Percentiles rank a stretch among this genome's conserved stretches.
Conservation (phyloP, 2,113 vertebrate genomes). For the Hippocampus zosterae region DNA sequence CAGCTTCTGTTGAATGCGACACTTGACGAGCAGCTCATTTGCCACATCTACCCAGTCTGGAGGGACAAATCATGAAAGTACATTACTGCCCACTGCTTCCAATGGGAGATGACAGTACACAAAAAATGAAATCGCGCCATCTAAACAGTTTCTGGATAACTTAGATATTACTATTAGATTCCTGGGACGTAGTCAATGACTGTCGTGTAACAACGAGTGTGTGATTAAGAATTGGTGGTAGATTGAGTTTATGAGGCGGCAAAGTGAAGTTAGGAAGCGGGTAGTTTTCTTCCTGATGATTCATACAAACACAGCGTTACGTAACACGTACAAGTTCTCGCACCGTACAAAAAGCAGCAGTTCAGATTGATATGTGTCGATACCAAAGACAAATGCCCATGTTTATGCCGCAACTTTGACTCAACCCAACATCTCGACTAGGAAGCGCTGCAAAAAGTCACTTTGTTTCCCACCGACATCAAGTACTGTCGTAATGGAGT, state of each 20-base stretch:
- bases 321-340: background rate
- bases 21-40: slow-evolving; percentile 85
- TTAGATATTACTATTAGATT: too few relatives aligned
- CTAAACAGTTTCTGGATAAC: too few relatives aligned
- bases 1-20: slow-evolving; percentile 76
- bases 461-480: background rate
- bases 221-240: too few relatives aligned
- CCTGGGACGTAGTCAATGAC: too few relatives aligned
- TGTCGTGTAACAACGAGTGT: background rate
- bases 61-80: background rate
- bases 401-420: background rate
- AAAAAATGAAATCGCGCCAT: too few relatives aligned
- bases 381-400: background rate
- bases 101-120: too few relatives aligned
- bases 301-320: background rate
- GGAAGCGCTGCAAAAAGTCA: slow-evolving; percentile 14
- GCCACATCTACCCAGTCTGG: slow-evolving; percentile 87
- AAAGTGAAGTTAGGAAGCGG: slow-evolving; percentile 29
- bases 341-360: background rate
- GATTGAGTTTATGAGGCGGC: slow-evolving; percentile 3
- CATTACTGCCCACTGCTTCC: background rate
- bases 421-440: background rate
- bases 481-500: background rate
- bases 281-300: background rate
- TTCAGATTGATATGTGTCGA: background rate